Evolutionary conservation across 2,113 vertebrate species (phyloP).

Genomic region (Antennarius striatus): DNA sequence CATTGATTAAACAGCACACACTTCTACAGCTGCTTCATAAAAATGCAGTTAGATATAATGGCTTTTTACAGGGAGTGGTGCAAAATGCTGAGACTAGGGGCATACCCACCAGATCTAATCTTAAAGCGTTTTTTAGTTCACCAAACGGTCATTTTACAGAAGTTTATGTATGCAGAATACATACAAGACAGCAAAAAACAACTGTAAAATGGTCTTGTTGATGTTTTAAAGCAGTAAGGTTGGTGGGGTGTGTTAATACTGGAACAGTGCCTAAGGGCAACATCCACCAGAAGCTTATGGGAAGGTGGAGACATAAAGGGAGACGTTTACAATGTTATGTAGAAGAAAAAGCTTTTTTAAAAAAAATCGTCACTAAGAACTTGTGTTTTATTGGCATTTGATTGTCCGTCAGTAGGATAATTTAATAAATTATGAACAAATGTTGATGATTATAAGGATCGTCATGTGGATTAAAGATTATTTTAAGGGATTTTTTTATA

Average conservation of each 20-base stretch:
- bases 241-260: slow-evolving; percentile 18
- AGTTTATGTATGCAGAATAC: slow-evolving; percentile 4
- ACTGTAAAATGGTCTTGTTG: slow-evolving; percentile 15
- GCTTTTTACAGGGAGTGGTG: slow-evolving; percentile 42
- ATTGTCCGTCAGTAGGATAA: no score
- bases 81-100: slow-evolving; percentile 32
- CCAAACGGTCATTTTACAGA: slow-evolving; percentile 10
- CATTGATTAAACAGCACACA: slow-evolving; percentile 43
- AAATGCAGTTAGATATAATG: slow-evolving; percentile 62
- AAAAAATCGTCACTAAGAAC: no score
- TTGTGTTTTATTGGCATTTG: no score
- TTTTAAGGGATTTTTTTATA: no score
- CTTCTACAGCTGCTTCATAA: slow-evolving; percentile 57
- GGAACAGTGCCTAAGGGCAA: slow-evolving; percentile 37
- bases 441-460: no score
- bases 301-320: no score
- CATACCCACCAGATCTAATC: slow-evolving; percentile 11
- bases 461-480: no score
- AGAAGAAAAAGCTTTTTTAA: no score
- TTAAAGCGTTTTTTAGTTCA: slow-evolving; percentile 17
- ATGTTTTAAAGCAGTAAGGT: slow-evolving; percentile 35
- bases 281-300: not conserved
- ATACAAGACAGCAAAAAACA: not conserved
- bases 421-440: no score
- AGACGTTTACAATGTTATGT: no score